Evolutionary conservation across 2,888 invertebrate genomes (phyloP), one percentile per base, ranked within the genome.

Genomic region (Chrysina gloriosa): DNA sequence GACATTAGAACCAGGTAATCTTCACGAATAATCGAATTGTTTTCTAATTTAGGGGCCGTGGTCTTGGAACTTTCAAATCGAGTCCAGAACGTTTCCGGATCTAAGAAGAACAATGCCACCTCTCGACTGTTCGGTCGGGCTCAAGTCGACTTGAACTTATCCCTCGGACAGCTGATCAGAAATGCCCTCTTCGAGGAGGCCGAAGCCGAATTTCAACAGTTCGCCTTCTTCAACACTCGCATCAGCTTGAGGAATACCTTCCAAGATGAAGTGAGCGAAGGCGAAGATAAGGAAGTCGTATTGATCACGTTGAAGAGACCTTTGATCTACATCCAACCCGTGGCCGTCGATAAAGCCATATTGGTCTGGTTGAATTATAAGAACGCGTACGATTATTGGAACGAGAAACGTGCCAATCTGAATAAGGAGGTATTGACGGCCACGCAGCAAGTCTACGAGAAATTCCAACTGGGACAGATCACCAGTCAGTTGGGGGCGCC

Each of bases 331-430:
- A 93, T 98, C 66, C 98, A 98, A 83, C 98, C 98, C 0, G 90
- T 96, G 78, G 98, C 99, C 5, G 94, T 99, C 63, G 99, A 99
- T 84, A 97, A 97, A 86, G 98, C 97, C 9, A 97, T 99, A 73
- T 88, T 99, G 16, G 96, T 99, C 50, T 99, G 99, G 98, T 86
- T 99, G 72, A 98, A 99, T 85, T 99, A 99, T 81, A 98, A 98
- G 85, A 98, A 98, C 83, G 98, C 98, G 0, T 98, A 98, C 80
- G 98, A 99, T 81, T 98, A 98, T 84, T 99, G 98, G 98, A 96
- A 95, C 75, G 97, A 97, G 82, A 98, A 98, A 83, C 85, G 98
- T 2, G 91, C 95, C 3, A 95, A 92, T 76, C 85, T 97, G 42
- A 97, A 95, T 79, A 94, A 93, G 77, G 97, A 97, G 80, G 93